Conservation (phyloP, 1,140 invertebrate genomes). For the Oncopodura yosiiana region DNA sequence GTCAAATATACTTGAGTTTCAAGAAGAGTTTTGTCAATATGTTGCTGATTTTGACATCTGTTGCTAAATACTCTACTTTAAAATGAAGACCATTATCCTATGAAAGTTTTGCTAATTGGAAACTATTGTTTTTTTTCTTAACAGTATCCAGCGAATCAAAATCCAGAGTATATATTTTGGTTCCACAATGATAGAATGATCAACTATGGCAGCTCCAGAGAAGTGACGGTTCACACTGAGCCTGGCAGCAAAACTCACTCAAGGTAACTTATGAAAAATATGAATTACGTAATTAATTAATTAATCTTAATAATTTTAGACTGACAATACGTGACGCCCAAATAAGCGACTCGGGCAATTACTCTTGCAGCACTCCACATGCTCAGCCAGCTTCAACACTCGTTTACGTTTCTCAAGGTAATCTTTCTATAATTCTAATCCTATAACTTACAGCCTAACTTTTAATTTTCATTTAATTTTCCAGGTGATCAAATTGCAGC, state of each 20-base stretch:
- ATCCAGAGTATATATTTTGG: slow-evolving; percentile 83
- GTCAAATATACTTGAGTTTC: too few relatives aligned
- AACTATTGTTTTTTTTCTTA: slow-evolving; percentile 25
- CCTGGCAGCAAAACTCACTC: slow-evolving; percentile 71
- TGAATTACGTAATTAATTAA: too few relatives aligned
- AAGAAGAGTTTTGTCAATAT: too few relatives aligned
- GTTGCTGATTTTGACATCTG: too few relatives aligned
- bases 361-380: slow-evolving; percentile 63
- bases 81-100: background rate
- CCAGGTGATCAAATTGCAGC: slow-evolving; percentile 28
- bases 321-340: slow-evolving; percentile 71
- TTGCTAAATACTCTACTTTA: background rate
- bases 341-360: slow-evolving; percentile 78
- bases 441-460: background rate
- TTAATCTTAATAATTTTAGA: too few relatives aligned
- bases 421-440: background rate
- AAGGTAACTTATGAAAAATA: slow-evolving; percentile 39
- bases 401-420: slow-evolving; percentile 81
- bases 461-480: background rate
- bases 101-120: background rate
- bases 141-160: slow-evolving; percentile 74
- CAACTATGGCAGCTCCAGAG: slow-evolving; percentile 75
- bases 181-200: slow-evolving; percentile 86
- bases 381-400: slow-evolving; percentile 78
- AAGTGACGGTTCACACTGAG: slow-evolving; percentile 74